Conservation (phyloP, 2,113 vertebrate species). For the Euleptes europaea region DNA sequence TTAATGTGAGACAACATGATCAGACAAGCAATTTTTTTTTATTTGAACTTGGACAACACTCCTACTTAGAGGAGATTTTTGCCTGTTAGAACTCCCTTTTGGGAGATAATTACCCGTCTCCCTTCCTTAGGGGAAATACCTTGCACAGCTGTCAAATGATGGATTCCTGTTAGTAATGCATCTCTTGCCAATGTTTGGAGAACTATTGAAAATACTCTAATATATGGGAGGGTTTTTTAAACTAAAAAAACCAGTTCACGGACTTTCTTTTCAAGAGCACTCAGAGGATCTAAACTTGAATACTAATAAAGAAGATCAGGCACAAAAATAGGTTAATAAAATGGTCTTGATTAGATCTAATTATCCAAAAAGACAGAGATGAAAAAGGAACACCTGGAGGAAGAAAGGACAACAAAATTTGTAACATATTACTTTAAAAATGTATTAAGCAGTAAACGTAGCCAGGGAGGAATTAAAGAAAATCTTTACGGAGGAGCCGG, state of each 20-base stretch:
- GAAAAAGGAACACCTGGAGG: background rate
- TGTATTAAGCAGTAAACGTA: background rate
- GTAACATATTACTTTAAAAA: background rate
- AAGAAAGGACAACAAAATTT: background rate
- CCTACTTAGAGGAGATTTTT: conserved; percentile 36
- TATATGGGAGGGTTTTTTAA: background rate
- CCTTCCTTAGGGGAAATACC: conserved; percentile 16
- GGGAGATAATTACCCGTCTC: conserved; percentile 51
- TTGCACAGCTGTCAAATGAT: conserved; percentile 33
- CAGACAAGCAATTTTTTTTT: conserved; percentile 8
- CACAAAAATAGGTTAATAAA: too few species aligned
- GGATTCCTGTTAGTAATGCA: background rate
- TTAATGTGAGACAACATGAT: conserved; percentile 54
- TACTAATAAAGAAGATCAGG: too few species aligned
- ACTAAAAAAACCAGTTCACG: conserved; percentile 1
- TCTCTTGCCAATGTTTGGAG: conserved; percentile 11
- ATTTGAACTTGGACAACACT: conserved; percentile 31
- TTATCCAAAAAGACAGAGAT: background rate
- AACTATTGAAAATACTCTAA: conserved; percentile 24
- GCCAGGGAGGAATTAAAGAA: background rate
- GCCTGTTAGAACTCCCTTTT: conserved; percentile 39
- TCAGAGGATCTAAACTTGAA: background rate
- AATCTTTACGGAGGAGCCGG: background rate
- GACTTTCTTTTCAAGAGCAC: background rate
- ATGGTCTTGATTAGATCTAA: background rate